phyloP scores from a whole-genome alignment of 2,888 invertebrate genomes.

The Neoaliturus tenellus region DNA sequence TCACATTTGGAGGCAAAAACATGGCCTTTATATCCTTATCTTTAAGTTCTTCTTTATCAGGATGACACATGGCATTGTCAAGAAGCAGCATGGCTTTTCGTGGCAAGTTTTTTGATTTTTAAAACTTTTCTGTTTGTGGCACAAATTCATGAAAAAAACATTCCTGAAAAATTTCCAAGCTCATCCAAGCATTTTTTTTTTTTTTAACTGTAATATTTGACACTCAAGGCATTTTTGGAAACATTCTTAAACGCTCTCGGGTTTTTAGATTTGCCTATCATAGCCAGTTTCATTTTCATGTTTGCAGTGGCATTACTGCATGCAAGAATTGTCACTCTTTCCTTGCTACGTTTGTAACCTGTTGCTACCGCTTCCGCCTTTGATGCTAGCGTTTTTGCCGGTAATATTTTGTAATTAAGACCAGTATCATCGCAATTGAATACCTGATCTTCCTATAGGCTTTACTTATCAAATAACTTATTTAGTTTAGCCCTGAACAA shows the following conservation, averaged over 20 bases:
- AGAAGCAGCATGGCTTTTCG: constrained; percentile 45
- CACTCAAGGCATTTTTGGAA: constrained; percentile 30
- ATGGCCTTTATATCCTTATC: constrained; percentile 46
- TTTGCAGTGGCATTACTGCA: constrained; percentile 54
- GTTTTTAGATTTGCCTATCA: constrained; percentile 47
- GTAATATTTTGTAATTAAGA: constrained; percentile 57
- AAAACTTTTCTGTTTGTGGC: constrained; percentile 47
- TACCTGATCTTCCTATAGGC: not conserved
- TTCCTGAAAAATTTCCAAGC: constrained; percentile 39
- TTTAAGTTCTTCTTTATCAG: constrained; percentile 13
- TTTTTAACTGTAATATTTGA: constrained; percentile 42
- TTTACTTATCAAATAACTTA: constrained; percentile 6
- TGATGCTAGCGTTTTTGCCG: constrained; percentile 52
- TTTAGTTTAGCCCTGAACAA: constrained; percentile 10
- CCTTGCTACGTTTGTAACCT: constrained; percentile 47
- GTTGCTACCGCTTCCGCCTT: constrained; percentile 50
- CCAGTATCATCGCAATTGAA: constrained; percentile 58
- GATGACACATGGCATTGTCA: constrained; percentile 42
- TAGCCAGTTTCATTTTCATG: constrained; percentile 44
- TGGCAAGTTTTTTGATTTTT: constrained; percentile 52
- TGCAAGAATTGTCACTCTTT: constrained; percentile 50
- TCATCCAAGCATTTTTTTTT: constrained; percentile 53
- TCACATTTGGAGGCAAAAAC: constrained; percentile 50
- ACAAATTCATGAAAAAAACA: constrained; percentile 46
- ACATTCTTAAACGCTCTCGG: constrained; percentile 33